phyloP scores from a whole-genome alignment of 2,797 vertebrate genomes.

The Poeciliopsis infans region DNA sequence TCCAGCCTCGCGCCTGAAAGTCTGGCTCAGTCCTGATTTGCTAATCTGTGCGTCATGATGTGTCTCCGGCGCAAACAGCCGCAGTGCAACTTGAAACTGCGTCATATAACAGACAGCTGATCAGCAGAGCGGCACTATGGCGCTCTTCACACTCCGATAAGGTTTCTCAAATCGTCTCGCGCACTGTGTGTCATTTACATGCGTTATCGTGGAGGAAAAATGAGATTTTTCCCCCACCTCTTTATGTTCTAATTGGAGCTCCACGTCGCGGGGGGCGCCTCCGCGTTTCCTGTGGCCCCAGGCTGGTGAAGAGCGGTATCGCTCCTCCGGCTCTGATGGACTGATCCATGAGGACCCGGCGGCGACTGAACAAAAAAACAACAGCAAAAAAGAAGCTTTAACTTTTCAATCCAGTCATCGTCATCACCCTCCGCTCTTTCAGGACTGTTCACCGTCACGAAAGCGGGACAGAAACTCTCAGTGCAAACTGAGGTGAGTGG shows the following conservation, averaged over 20 bases:
- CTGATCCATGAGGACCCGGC: conserved; percentile 26
- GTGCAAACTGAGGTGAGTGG: conserved; percentile 14
- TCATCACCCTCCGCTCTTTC: neutral
- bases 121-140: neutral
- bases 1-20: neutral
- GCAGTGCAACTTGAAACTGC: neutral
- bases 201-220: neutral
- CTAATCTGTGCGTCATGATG: neutral
- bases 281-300: conserved; percentile 53
- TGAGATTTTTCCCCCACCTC: conserved; percentile 12
- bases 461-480: neutral
- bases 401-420: neutral
- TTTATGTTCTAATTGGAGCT: conserved; percentile 3
- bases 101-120: neutral
- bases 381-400: neutral
- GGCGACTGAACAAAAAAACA: neutral
- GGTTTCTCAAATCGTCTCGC: neutral
- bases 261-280: conserved; percentile 43
- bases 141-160: neutral
- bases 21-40: neutral
- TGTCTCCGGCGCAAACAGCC: neutral
- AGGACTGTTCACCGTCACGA: conserved; percentile 8
- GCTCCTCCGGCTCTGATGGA: conserved; percentile 65
- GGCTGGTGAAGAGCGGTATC: conserved; percentile 62
- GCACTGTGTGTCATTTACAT: neutral